Evolutionary conservation across 2,113 vertebrate species (phyloP).

Genomic region (Lynx canadensis): DNA sequence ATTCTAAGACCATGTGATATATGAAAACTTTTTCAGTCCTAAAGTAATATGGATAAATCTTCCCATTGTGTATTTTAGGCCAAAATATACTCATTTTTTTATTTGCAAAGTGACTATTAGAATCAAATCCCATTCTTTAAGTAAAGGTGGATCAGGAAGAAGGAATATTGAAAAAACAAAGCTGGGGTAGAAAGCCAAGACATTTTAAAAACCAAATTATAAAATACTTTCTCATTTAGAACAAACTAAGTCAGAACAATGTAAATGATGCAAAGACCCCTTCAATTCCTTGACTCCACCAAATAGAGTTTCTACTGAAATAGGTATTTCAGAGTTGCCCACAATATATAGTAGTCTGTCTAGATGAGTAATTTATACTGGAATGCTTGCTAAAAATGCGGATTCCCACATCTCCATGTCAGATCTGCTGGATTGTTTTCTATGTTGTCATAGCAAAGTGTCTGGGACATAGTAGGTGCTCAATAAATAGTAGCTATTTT

Average conservation of each 20-base stretch:
- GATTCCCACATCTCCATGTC: not conserved
- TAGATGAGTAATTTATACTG: not conserved
- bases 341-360: not conserved
- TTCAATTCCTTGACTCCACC: not conserved
- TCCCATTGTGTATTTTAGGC: not conserved
- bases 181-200: not conserved
- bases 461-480: not conserved
- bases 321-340: not conserved
- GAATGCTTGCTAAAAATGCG: not conserved
- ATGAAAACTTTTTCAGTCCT: not conserved
- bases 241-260: not conserved
- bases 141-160: not conserved
- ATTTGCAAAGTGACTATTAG: not conserved
- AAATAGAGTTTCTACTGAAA: not conserved
- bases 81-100: not conserved
- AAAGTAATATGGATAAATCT: not conserved
- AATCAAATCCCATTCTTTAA: not conserved
- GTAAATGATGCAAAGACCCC: not conserved
- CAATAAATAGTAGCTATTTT: conserved; percentile 27
- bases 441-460: not conserved
- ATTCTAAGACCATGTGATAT: not conserved
- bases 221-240: conserved; percentile 1
- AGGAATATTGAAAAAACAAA: not conserved
- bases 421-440: not conserved
- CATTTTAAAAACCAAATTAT: not conserved